These are phyloP conservation scores for Heliconius himera DNA, from an alignment of 1,140 invertebrate genomes.

Conservation along the genomic window DNA sequence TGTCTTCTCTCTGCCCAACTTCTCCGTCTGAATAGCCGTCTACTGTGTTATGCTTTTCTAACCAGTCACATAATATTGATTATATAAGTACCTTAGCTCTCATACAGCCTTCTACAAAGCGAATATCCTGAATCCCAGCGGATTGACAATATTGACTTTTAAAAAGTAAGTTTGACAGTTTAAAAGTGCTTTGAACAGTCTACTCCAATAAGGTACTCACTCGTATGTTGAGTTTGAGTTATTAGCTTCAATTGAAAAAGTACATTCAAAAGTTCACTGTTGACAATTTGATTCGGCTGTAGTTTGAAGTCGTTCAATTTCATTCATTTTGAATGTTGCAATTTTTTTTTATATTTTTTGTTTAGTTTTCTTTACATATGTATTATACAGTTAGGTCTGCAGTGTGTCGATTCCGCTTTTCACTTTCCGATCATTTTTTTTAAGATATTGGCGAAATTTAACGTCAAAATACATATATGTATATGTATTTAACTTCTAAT, in stretches of 20 bases:
- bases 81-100: background rate
- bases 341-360: background rate
- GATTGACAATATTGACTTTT: conserved; percentile 14
- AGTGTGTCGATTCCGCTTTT: too few species aligned
- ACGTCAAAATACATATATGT: too few species aligned
- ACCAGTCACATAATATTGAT: too few species aligned
- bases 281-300: background rate
- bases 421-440: too few species aligned
- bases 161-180: conserved; percentile 3
- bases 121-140: background rate
- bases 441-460: too few species aligned
- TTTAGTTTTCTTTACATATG: too few species aligned
- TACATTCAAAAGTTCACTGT: background rate
- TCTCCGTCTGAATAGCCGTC: too few species aligned
- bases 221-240: conserved; percentile 1
- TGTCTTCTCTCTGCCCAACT: too few species aligned
- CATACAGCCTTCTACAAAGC: background rate
- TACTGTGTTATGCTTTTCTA: too few species aligned
- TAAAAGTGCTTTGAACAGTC: conserved; percentile 10
- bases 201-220: background rate
- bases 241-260: background rate
- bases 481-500: too few species aligned
- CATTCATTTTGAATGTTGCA: too few species aligned
- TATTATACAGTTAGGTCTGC: too few species aligned
- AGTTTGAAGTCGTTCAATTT: background rate